These are phyloP conservation scores for Oscheius sp. DNA, from an alignment of 2,888 invertebrate species.

Conservation along the genomic window DNA sequence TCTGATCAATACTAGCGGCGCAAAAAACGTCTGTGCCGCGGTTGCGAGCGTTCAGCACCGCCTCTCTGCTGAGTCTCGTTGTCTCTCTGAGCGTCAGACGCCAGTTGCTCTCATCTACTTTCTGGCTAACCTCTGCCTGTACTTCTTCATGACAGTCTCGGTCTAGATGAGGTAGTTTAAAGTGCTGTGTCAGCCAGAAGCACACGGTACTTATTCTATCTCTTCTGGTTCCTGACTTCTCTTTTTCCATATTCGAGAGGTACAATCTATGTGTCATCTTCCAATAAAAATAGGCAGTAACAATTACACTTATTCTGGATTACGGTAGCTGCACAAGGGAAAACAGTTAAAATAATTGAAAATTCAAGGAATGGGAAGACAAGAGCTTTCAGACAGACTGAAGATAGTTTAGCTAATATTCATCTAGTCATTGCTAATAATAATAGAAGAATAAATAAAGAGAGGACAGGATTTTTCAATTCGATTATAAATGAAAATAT, in stretches of 20 bases:
- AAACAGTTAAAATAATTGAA: not conserved
- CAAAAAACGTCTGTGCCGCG: conserved; percentile 27
- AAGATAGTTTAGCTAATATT: too few species aligned
- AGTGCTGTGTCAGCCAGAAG: conserved; percentile 15
- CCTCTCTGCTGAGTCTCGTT: not conserved
- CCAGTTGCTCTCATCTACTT: not conserved
- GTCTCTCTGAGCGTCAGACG: not conserved
- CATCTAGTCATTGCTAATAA: too few species aligned
- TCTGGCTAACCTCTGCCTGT: not conserved
- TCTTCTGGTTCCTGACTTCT: conserved; percentile 11
- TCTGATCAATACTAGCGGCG: conserved; percentile 19
- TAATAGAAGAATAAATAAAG: too few species aligned
- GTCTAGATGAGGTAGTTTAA: conserved; percentile 32
- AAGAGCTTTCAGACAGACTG: not conserved
- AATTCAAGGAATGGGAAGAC: not conserved
- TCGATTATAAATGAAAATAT: too few species aligned
- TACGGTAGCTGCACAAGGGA: not conserved
- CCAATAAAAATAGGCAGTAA: too few species aligned
- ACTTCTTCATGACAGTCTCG: too few species aligned
- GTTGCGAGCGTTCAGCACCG: conserved; percentile 9
- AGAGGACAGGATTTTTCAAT: too few species aligned
- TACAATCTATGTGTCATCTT: too few species aligned
- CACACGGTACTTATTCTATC: conserved; percentile 21
- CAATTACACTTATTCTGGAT: not conserved
- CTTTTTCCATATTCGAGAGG: not conserved